Conservation (phyloP, 2,888 invertebrate species). For the Phyllotreta striolata region DNA sequence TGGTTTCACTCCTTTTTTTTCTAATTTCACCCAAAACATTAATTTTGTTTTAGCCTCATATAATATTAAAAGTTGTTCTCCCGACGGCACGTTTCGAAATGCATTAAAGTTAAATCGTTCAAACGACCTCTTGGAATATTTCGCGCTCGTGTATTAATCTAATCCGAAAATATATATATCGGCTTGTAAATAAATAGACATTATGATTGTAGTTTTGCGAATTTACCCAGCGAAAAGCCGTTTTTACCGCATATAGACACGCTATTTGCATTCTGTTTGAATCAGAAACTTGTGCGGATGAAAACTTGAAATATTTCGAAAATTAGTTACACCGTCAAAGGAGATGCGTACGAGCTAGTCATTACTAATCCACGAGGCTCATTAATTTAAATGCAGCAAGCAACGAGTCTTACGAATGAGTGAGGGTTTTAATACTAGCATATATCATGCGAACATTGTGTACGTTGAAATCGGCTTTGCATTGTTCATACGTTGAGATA, state of each 20-base stretch:
- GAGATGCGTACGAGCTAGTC: slow-evolving; percentile 8
- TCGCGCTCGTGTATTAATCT: too few species aligned
- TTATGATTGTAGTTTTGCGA: too few species aligned
- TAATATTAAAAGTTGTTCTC: slow-evolving; percentile 22
- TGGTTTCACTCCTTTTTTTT: slow-evolving; percentile 31
- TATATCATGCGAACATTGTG: slow-evolving; percentile 1
- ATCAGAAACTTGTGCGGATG: background rate
- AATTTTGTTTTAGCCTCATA: slow-evolving; percentile 25
- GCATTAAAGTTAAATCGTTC: slow-evolving; percentile 12
- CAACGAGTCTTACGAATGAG: slow-evolving; percentile 13
- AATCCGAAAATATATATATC: too few species aligned
- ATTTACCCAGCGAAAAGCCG: too few species aligned
- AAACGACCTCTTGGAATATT: background rate
- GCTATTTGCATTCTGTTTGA: slow-evolving; percentile 14
- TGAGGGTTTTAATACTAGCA: slow-evolving; percentile 7
- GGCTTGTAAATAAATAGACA: too few species aligned
- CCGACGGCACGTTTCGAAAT: slow-evolving; percentile 12
- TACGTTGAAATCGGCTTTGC: too few species aligned
- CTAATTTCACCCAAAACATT: slow-evolving; percentile 34
- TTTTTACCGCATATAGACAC: background rate
- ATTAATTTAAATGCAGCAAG: slow-evolving; percentile 20
- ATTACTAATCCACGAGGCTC: slow-evolving; percentile 20
- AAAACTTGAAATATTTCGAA: slow-evolving; percentile 14
- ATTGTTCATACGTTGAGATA: too few species aligned
- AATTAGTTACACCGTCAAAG: slow-evolving; percentile 17